Evolutionary conservation across 2,888 invertebrate species (phyloP), one percentile per base, ranked within the genome.

Genomic region (Trachelus tabidus): DNA sequence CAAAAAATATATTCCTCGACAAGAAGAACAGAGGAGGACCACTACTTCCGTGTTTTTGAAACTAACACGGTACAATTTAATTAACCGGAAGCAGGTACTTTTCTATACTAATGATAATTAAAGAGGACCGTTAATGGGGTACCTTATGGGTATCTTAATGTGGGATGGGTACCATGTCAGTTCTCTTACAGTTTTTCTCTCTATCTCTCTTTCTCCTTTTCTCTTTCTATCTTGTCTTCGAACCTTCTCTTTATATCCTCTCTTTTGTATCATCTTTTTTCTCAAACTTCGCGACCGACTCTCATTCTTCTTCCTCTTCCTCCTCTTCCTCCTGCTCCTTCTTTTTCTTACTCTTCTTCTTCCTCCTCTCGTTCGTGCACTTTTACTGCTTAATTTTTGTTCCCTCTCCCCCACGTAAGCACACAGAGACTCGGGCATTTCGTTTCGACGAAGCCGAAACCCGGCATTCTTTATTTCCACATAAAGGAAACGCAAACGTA

Each of bases 261-360:
- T 73, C 73, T 3, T n/a, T 73, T 34, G n/a, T 73, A 35, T 33
- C n/a, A 34, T 73, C 73, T 30, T n/a, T 34, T 56, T 68, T 77
- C 78, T 76, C 76, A 75, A 76, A 31, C 71, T 33, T 69, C 71
- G 31, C 31, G 33, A 11, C 69, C 77, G 78, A 80, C 31, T 81
- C 81, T 83, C 81, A 84, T 81, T 77, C 85, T 76, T 80, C 84
- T 79, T 76, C 80, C 82, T 83, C 82, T 73, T 84, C 80, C 79
- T 74, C 37, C 80, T 69, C 4, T 34, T 34, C 37, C 68, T 33
- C 37, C 73, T 76, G 34, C 34, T 40, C 12, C n/a, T 74, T 73
- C 68, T 9, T 33, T 56, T 69, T 73, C 34, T n/a, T 34, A 76
- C 1, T 31, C 31, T 31, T 31, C 31, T 31, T 31, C 31, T 31